Base-by-base conservation (phyloP, 2,888 invertebrate species). In the Helicoverpa assulta region DNA sequence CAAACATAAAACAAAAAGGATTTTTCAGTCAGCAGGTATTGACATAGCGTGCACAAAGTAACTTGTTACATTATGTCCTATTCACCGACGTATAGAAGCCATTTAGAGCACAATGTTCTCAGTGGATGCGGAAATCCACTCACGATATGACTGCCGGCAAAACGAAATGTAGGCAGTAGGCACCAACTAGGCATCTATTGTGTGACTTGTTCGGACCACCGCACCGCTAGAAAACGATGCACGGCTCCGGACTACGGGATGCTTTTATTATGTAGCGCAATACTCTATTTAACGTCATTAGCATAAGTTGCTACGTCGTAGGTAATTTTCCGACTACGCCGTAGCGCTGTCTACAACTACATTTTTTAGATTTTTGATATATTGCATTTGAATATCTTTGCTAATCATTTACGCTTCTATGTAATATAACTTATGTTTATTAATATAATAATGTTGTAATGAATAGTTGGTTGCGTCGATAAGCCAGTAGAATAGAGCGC, bases 51-150 rank as follows among this genome's bases (percentile, higher is more conserved):
- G 82, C 82, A 85, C 85, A 83, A 84, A 86, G 85, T 84, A 85
- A 85, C 85, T 89, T 87, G 88, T 88, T 90, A 87, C 89, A 89
- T 89, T 88, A 90, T 82, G 83, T 84, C 74, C 86, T 84, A 89
- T 90, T 89, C 87, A 89, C 71, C 58, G 81, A 83, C 77, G 84
- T 80, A 84, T 79, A 84, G 83, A 82, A 87, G 87, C 85, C 84
- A 89, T 90, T 89, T 85, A 81, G 83, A 88, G 85, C 77, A 88
- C 89, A 89, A 90, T 89, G 88, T 89, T 87, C 86, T 85, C 87
- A 75, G 83, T 86, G 86, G 86, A 89, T 88, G 88, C 89, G 91
- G 90, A 90, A 91, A 92, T 91, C 88, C 91, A 92, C 92, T 92
- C 90, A 88, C 90, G 88, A 87, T 91, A 92, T 92, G 90, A 91